Evolutionary conservation across 64 coral and sea anemone genomes (phyloP), one percentile per base, ranked within the genome.

Genomic region (Dendrophyllia cribrosa): DNA sequence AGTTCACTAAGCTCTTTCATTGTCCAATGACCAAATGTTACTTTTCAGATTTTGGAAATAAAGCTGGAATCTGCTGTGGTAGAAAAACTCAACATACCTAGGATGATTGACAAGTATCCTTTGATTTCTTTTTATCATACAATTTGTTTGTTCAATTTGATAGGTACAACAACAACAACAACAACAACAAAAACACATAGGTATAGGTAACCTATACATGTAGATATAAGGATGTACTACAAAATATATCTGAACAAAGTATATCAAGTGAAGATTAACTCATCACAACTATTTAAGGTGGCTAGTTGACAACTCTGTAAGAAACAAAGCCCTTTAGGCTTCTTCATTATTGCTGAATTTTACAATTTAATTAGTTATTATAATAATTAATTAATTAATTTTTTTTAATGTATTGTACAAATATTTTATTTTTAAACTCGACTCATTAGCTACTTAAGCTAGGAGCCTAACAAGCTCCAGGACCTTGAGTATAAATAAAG

Each of bases 21-120:
- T 64, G 61, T 64, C 61, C 61, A 64, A 20, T 64, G 4, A 0
- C 17, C 2, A 64, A 58, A 19, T 50, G 14, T 64, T 58, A 8
- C 19, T 9, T 74, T 62, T 46, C 69, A 93, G 92, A 67, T 95
- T 50, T 60, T 95, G 21, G 74, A 81, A 52, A 66, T 88, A 19
- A 95, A 95, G 64, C 74, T 95, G 66, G 94, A 95, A 48, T 56
- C 55, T 19, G 77, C 94, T 52, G 84, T 95, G 59, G 76, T 95
- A 56, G 94, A 91, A 12, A 61, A 82, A 45, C 53, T 95, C 4
- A 74, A 95, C n/a, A 53, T 95, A 59, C 72, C 89, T 70, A 91
- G 79, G 48, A 71, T 95, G 53, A 77, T 95, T 80, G 94, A 95
- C 14, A 95, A 91, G 94, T 91, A 95, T 91, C 88, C 82, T 95